These are phyloP conservation scores for Zapus hudsonius DNA, from an alignment of 2,113 vertebrate species.

Conservation along the genomic window DNA sequence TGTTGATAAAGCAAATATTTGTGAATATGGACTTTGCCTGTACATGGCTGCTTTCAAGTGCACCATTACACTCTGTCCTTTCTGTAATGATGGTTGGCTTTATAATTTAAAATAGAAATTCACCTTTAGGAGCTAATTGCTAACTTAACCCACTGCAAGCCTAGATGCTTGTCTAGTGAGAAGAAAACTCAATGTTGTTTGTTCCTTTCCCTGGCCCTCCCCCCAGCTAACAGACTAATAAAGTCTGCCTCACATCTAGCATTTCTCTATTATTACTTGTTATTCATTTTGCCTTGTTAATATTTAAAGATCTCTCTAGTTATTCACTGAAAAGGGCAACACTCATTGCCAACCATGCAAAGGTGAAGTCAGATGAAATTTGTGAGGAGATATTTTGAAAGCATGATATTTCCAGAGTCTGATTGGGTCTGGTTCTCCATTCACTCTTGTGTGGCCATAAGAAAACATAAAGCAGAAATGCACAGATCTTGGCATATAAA, in stretches of 20 bases:
- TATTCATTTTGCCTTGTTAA: slow-evolving; percentile 69
- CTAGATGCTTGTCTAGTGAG: background rate
- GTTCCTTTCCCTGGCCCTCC: background rate
- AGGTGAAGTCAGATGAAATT: slow-evolving; percentile 60
- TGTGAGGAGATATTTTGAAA: slow-evolving; percentile 77
- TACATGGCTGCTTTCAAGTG: background rate
- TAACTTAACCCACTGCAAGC: background rate
- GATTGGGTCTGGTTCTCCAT: slow-evolving; percentile 67
- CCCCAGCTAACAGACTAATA: background rate
- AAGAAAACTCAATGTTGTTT: background rate
- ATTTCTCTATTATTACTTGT: slow-evolving; percentile 42
- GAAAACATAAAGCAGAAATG: slow-evolving; percentile 52
- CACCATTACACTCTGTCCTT: background rate
- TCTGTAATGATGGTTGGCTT: background rate
- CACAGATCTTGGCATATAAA: slow-evolving; percentile 18
- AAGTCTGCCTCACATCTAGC: background rate
- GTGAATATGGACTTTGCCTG: background rate
- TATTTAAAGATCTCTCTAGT: slow-evolving; percentile 68
- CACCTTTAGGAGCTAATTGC: slow-evolving; percentile 40
- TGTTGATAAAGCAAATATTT: slow-evolving; percentile 43
- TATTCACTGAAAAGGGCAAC: slow-evolving; percentile 69
- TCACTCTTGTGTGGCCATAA: slow-evolving; percentile 74
- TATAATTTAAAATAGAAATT: slow-evolving; percentile 32
- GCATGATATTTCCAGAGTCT: slow-evolving; percentile 84
- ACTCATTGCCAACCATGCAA: slow-evolving; percentile 84